A percentile compares a stretch with the other conserved stretches of the same genome.
Evolutionary conservation across 2,797 vertebrate genomes (phyloP).

Genomic region (Pagetopsis macropterus): DNA sequence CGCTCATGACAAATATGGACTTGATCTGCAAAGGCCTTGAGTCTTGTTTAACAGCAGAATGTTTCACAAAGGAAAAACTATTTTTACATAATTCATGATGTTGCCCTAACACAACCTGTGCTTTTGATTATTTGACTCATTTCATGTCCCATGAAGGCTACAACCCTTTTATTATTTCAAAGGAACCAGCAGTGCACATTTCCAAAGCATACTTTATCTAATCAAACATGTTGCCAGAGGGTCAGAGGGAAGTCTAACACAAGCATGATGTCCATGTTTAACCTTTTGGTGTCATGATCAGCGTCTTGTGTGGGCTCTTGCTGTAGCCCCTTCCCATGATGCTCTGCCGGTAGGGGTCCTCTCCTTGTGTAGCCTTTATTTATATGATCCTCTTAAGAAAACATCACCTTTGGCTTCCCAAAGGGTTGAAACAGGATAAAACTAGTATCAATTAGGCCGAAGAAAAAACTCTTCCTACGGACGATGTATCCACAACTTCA

Average conservation of each 20-base stretch:
- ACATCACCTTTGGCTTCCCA: slow-evolving; percentile 79
- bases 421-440: slow-evolving; percentile 72
- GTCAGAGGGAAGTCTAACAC: slow-evolving; percentile 43
- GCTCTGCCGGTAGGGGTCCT: slow-evolving; percentile 72
- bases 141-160: background rate
- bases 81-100: background rate
- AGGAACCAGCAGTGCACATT: slow-evolving; percentile 11
- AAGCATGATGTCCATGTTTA: slow-evolving; percentile 64
- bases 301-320: slow-evolving; percentile 81
- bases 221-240: slow-evolving; percentile 41
- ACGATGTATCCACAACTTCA: slow-evolving; percentile 58
- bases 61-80: background rate
- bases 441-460: slow-evolving; percentile 74
- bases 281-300: slow-evolving; percentile 63
- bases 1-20: too few species aligned
- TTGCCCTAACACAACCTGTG: background rate
- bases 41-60: too few species aligned
- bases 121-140: slow-evolving; percentile 4
- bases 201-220: slow-evolving; percentile 16
- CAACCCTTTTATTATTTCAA: background rate
- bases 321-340: slow-evolving; percentile 79
- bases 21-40: too few species aligned
- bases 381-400: slow-evolving; percentile 75
- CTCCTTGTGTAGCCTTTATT: slow-evolving; percentile 70
- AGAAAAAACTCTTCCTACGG: slow-evolving; percentile 48